phyloP scores from a whole-genome alignment of 2,113 vertebrate species.

The Gopherus evgoodei region DNA sequence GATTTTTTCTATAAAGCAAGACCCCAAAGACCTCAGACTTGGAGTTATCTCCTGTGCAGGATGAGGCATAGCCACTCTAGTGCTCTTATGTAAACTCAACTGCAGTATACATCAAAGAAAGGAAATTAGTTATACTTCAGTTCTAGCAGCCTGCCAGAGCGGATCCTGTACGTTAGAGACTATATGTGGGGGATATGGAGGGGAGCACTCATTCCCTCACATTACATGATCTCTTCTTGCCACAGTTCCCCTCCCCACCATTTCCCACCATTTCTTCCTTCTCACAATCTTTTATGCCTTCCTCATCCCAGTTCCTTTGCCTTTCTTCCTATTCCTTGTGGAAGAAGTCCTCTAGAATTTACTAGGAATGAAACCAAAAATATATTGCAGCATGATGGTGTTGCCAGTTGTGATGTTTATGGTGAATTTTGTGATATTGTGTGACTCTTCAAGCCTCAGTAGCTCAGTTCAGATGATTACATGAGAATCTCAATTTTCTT shows the following conservation, averaged over 20 bases:
- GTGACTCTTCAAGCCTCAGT: background rate
- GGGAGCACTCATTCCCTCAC: background rate
- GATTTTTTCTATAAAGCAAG: background rate
- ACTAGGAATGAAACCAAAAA: background rate
- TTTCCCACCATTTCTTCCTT: no score
- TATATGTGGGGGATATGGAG: background rate
- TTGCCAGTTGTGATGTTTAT: background rate
- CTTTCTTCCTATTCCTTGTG: no score
- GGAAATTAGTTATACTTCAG: background rate
- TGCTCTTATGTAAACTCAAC: background rate
- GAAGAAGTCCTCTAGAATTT: no score
- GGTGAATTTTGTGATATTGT: background rate
- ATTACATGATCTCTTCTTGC: background rate
- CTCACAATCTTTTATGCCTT: no score
- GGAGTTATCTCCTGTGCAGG: background rate
- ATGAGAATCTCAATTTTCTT: background rate
- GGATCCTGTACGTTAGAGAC: background rate
- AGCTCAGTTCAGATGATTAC: background rate
- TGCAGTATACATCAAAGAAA: background rate
- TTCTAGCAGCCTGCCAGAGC: background rate
- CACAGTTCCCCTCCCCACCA: no score
- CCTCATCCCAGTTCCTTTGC: no score
- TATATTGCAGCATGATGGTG: background rate
- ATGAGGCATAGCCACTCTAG: background rate
- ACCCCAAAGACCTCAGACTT: background rate